A percentile compares a stretch with the other conserved stretches of the same genome.
Evolutionary conservation across 2,113 vertebrate species (phyloP).

Genomic region (Ellobius talpinus): DNA sequence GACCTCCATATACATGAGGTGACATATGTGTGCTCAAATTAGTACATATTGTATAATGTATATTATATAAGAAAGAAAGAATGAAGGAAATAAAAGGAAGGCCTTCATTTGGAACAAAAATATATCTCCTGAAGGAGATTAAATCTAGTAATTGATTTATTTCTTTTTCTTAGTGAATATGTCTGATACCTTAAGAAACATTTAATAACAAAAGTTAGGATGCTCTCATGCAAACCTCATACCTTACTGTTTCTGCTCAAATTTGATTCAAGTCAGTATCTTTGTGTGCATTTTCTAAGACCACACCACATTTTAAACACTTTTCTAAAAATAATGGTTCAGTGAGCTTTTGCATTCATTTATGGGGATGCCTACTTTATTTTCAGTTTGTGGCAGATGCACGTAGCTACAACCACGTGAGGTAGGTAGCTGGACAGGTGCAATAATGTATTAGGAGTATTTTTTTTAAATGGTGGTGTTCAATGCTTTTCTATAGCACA

Average conservation of each 20-base stretch:
- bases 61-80: not conserved
- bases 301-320: not conserved
- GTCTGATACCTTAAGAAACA: not conserved
- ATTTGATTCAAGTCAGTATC: not conserved
- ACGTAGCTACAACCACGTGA: not conserved
- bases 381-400: not conserved
- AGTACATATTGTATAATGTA: not conserved
- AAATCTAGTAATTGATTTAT: not conserved
- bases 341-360: not conserved
- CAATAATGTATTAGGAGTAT: not conserved
- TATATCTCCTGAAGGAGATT: not conserved
- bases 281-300: not conserved
- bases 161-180: not conserved
- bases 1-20: not conserved
- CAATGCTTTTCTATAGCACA: not conserved
- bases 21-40: not conserved
- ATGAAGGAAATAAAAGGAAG: not conserved
- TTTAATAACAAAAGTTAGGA: not conserved
- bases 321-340: not conserved
- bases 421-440: not conserved
- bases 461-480: not conserved
- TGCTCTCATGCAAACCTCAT: not conserved
- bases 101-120: not conserved
- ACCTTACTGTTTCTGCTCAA: not conserved
- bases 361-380: not conserved